A percentile compares a stretch with the other conserved stretches of the same genome.
Conservation (phyloP, 2,113 vertebrate genomes). For the Castor canadensis region DNA sequence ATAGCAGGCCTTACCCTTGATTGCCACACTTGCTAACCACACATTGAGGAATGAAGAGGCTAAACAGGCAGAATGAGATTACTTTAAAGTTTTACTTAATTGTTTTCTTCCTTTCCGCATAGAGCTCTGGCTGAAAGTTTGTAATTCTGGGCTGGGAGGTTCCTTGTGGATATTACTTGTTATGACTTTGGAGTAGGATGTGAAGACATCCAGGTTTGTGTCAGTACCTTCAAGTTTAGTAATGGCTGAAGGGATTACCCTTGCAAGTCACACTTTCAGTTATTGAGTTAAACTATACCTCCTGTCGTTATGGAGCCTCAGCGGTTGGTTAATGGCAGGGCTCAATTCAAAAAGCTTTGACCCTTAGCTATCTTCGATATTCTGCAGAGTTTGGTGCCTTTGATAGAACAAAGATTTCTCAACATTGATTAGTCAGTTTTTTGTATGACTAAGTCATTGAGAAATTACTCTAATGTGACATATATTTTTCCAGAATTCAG, state of each 20-base stretch:
- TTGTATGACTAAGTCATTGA: not conserved
- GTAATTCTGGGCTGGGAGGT: slow-evolving; percentile 79
- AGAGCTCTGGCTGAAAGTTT: slow-evolving; percentile 79
- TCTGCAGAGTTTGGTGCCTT: not conserved
- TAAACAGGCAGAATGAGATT: slow-evolving; percentile 89
- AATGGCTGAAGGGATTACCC: slow-evolving; percentile 73
- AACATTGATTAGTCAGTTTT: not conserved
- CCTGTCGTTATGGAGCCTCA: slow-evolving; percentile 49
- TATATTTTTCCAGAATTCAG: not conserved
- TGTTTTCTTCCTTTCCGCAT: slow-evolving; percentile 90
- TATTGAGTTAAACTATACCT: slow-evolving; percentile 82
- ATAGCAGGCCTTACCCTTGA: slow-evolving; percentile 89
- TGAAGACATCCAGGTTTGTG: slow-evolving; percentile 56
- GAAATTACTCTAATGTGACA: not conserved
- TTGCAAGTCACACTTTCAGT: slow-evolving; percentile 76
- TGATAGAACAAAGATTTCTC: not conserved
- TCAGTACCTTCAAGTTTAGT: slow-evolving; percentile 2
- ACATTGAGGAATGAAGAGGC: slow-evolving; percentile 88
- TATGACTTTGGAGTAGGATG: not conserved
- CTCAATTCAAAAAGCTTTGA: not conserved
- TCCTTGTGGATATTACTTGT: slow-evolving; percentile 27
- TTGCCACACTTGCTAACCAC: slow-evolving; percentile 88
- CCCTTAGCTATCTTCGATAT: slow-evolving; percentile 19
- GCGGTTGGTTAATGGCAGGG: not conserved
- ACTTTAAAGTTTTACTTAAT: slow-evolving; percentile 90